Evolutionary conservation across 2,888 invertebrate species (phyloP).

Genomic region (Diadegma fenestrale): DNA sequence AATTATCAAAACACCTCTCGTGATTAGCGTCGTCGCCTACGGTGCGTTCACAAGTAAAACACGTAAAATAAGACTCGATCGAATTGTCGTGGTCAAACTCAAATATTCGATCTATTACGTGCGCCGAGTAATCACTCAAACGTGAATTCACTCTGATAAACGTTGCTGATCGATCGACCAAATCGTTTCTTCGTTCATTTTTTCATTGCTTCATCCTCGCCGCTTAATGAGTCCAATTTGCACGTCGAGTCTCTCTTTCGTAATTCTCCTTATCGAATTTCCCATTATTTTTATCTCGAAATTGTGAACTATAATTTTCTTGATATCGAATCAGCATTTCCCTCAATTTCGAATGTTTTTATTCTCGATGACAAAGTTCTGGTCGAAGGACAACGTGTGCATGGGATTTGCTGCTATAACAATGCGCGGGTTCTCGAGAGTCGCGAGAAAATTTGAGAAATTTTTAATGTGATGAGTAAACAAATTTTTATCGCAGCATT

Average conservation of each 20-base stretch:
- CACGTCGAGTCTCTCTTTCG: not conserved
- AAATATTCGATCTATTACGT: not conserved
- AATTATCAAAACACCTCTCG: slow-evolving; percentile 61
- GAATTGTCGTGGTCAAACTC: slow-evolving; percentile 14
- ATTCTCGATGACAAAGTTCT: not conserved
- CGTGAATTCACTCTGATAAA: slow-evolving; percentile 5
- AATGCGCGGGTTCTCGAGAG: not conserved
- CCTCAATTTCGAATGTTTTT: not conserved
- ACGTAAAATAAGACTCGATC: slow-evolving; percentile 10
- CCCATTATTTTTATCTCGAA: not conserved
- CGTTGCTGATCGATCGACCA: not conserved
- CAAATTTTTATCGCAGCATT: not conserved
- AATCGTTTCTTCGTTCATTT: not conserved
- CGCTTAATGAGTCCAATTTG: not conserved
- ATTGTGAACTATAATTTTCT: not conserved
- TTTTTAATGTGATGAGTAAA: not conserved
- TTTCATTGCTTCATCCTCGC: not conserved
- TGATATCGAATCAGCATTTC: not conserved
- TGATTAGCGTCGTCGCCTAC: slow-evolving; percentile 31
- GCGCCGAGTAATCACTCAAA: slow-evolving; percentile 4
- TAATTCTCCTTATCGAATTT: not conserved
- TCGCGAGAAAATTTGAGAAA: not conserved
- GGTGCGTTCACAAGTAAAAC: not conserved
- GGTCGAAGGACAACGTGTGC: not conserved
- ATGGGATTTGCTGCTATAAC: not conserved